phyloP scores from a whole-genome alignment of 2,888 invertebrate species.

The Limnephilus rhombicus region DNA sequence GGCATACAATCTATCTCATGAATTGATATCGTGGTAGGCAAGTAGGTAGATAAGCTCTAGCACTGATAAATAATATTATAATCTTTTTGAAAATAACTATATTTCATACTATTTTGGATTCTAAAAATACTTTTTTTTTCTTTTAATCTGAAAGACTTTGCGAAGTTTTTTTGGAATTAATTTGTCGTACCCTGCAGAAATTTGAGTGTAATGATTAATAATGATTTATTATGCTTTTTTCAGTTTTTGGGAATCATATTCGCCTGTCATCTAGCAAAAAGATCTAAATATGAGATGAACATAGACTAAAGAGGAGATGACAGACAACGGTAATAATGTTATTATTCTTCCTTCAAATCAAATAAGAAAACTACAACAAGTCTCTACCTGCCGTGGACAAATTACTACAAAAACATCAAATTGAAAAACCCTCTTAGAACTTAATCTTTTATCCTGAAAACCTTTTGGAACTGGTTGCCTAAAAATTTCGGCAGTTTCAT shows the following conservation, averaged over 20 bases:
- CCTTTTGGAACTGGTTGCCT: neutral
- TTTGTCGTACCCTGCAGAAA: neutral
- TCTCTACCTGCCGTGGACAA: neutral
- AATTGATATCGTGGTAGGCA: neutral
- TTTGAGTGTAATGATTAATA: neutral
- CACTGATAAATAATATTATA: neutral
- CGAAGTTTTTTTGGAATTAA: neutral
- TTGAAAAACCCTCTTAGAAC: neutral
- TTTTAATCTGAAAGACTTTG: neutral
- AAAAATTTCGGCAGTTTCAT: neutral
- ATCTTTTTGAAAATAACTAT: neutral
- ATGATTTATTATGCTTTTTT: slow-evolving; percentile 50
- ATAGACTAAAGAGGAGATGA: too few species aligned
- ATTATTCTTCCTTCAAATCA: neutral
- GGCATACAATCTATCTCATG: neutral
- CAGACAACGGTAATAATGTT: neutral
- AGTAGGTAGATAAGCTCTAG: neutral
- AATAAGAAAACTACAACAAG: neutral
- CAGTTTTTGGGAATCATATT: slow-evolving; percentile 64
- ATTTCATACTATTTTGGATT: neutral
- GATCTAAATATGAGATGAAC: slow-evolving; percentile 60
- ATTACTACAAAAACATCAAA: neutral
- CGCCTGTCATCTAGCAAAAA: slow-evolving; percentile 64
- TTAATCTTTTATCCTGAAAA: neutral
- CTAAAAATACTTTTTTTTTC: neutral